A percentile compares a stretch with the other conserved stretches of the same genome.
Evolutionary conservation across 2,113 vertebrate genomes (phyloP).

Genomic region (Proteles cristata): DNA sequence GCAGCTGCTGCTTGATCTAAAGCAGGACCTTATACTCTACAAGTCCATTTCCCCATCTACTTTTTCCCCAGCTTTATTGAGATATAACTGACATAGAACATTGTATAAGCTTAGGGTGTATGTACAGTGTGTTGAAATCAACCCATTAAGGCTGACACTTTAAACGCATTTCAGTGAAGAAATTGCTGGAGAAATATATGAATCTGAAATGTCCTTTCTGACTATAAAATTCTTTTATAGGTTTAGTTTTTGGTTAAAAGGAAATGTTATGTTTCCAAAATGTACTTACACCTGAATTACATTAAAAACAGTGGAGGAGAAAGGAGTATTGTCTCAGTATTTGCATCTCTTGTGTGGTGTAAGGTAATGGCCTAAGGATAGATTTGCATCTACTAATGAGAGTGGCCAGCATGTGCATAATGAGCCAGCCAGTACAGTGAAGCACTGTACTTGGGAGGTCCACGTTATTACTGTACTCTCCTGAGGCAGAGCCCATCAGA

Average conservation of each 20-base stretch:
- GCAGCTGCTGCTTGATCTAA: neutral
- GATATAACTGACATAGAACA: neutral
- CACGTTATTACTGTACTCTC: neutral
- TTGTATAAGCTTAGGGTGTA: neutral
- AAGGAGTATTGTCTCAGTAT: neutral
- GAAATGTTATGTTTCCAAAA: neutral
- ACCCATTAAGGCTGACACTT: neutral
- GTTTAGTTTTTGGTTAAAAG: constrained; percentile 39
- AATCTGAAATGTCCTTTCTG: constrained; percentile 3
- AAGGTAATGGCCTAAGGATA: neutral
- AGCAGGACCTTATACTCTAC: neutral
- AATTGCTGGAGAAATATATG: constrained; percentile 1
- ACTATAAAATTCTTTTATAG: neutral
- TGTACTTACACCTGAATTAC: neutral
- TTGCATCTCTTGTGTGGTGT: neutral
- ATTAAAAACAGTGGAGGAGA: neutral
- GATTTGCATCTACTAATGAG: neutral
- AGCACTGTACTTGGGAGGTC: neutral
- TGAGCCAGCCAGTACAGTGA: neutral
- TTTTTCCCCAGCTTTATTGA: neutral
- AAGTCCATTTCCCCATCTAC: neutral
- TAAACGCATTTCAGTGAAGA: neutral
- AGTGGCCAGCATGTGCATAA: neutral
- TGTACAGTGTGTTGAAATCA: neutral
- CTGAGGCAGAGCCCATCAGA: neutral